Base-by-base conservation (phyloP, 2,113 vertebrate species). In the Phyllostomus discolor region DNA sequence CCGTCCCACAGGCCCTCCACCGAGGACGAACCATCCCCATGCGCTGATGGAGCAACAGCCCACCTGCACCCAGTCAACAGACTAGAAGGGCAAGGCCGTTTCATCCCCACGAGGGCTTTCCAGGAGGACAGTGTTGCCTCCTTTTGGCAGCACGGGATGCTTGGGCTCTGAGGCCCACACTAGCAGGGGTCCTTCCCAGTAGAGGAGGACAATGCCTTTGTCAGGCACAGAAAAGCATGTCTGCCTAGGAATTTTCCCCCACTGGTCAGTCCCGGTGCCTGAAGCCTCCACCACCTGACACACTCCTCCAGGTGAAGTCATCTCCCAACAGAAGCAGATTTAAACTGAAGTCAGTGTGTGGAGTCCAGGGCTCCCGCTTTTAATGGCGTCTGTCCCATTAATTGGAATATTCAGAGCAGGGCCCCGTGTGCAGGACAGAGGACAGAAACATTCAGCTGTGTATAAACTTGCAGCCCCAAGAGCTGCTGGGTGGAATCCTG, bases 141-240 rank as follows among this genome's bases (percentile, higher is more conserved):
- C 20, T 31, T n/a, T 17, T 16, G 5, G 67, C 20, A 50, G 54
- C 46, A 8, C 12, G 10, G 62, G 24, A 38, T 50, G 19, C n/a
- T 17, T 1, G 0, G 17, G 70, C 43, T 76, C 57, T 12, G 2
- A 26, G 81, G 48, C 26, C 54, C 43, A 28, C 46, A 54, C 66
- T 26, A 11, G 48, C n/a, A 0, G 31, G 31, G 52, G 33, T 64
- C 76, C 52, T 72, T 88, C 35, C 91, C 20, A 9, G 7, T 1
- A 24, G 67, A 50, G 26, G 2, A 0, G 26, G 2, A 0, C 6
- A 4, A 7, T 10, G 6, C 38, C 70, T 50, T 83, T 84, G 54
- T 41, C 26, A 20, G 35, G 67, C 59, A 33, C 22, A 1, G 87
- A 70, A 88, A 79, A 84, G 88, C 16, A 28, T 0, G 0, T 70